Percentiles rank a stretch among this genome's conserved stretches.
Evolutionary conservation across 2,888 invertebrate genomes (phyloP).

Genomic region (Sussaba pulchella): DNA sequence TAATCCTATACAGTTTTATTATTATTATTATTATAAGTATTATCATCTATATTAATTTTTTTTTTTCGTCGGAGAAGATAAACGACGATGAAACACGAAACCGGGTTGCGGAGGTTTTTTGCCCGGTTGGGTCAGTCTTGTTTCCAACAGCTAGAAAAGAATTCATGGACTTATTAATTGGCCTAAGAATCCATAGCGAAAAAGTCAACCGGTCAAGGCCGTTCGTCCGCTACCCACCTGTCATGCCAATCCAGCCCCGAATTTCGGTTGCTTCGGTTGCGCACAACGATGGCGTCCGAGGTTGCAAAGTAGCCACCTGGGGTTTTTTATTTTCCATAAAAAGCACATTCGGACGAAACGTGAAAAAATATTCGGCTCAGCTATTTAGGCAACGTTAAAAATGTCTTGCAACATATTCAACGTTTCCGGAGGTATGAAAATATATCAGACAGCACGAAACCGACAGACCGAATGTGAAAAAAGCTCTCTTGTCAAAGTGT

Average conservation of each 20-base stretch:
- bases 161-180: slow-evolving; percentile 34
- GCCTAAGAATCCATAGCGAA: slow-evolving; percentile 32
- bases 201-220: slow-evolving; percentile 36
- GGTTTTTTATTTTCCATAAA: too few relatives aligned
- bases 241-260: slow-evolving; percentile 66
- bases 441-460: too few relatives aligned
- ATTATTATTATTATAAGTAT: background rate
- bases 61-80: background rate
- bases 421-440: too few relatives aligned
- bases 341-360: too few relatives aligned
- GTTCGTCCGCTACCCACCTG: slow-evolving; percentile 75
- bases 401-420: too few relatives aligned
- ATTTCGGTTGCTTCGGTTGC: background rate
- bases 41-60: too few relatives aligned
- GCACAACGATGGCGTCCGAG: slow-evolving; percentile 31
- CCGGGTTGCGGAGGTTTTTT: slow-evolving; percentile 1
- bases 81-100: slow-evolving; percentile 18
- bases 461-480: too few relatives aligned
- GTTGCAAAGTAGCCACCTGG: background rate
- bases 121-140: background rate
- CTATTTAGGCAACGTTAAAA: too few relatives aligned
- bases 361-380: too few relatives aligned
- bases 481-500: too few relatives aligned
- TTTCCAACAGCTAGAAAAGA: background rate
- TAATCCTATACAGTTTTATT: slow-evolving; percentile 24